Evolutionary conservation across 2,888 invertebrate genomes (phyloP).

Genomic region (Drosophila prolongata): DNA sequence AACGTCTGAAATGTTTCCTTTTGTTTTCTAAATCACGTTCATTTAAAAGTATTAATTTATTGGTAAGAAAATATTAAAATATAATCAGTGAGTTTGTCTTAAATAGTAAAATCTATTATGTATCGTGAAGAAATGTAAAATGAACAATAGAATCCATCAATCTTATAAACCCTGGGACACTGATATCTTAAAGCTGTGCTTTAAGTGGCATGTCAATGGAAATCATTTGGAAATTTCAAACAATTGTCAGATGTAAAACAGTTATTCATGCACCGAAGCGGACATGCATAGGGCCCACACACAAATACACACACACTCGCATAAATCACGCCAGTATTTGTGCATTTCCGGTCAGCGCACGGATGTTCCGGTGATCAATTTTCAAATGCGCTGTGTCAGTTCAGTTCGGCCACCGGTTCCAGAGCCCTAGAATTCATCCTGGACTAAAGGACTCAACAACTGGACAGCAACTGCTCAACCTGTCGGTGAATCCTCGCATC

Average conservation of each 20-base stretch:
- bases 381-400: constrained; percentile 76
- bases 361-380: constrained; percentile 79
- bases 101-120: no score
- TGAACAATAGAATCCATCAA: background rate
- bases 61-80: no score
- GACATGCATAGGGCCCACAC: constrained; percentile 12
- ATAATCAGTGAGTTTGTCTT: no score
- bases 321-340: constrained; percentile 70
- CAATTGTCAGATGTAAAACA: constrained; percentile 52
- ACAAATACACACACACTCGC: constrained; percentile 12
- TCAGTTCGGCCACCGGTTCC: constrained; percentile 8
- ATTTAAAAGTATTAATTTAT: no score
- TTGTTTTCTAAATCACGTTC: no score
- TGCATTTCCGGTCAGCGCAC: constrained; percentile 77
- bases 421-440: constrained; percentile 5
- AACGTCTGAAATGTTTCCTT: no score
- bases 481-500: constrained; percentile 49
- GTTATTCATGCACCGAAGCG: constrained; percentile 46
- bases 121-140: background rate
- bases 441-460: constrained; percentile 6
- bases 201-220: constrained; percentile 6
- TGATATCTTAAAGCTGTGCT: constrained; percentile 15
- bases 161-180: constrained; percentile 2
- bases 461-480: constrained; percentile 47
- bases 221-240: constrained; percentile 33